A percentile compares a stretch with the other conserved stretches of the same genome.
These are phyloP conservation scores for Alosa alosa DNA, from an alignment of 2,113 vertebrate species.

Conservation along the genomic window DNA sequence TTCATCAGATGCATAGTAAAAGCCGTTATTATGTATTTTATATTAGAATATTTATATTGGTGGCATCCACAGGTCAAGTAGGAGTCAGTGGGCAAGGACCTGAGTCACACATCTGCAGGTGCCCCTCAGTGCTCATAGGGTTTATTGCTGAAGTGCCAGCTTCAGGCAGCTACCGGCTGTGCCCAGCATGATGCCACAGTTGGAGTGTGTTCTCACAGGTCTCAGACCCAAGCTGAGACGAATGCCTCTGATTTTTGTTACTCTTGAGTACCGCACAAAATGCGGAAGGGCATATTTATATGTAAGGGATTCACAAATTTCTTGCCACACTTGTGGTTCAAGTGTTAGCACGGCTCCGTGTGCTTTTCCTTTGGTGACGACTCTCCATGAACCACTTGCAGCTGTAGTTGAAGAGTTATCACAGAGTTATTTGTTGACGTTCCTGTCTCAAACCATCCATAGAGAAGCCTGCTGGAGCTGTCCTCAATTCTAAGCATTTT, in stretches of 20 bases:
- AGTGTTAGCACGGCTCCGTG: background rate
- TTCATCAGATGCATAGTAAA: too few relatives aligned
- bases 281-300: too few relatives aligned
- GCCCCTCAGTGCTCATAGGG: background rate
- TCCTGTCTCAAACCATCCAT: background rate
- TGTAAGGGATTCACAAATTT: background rate
- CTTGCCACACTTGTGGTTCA: background rate
- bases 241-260: background rate
- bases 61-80: background rate
- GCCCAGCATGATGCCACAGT: slow-evolving; percentile 1
- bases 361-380: background rate
- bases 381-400: background rate
- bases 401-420: background rate
- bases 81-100: background rate
- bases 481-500: background rate
- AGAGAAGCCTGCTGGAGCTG: background rate
- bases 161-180: background rate
- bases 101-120: background rate
- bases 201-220: background rate
- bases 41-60: too few relatives aligned
- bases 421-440: background rate
- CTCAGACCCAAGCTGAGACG: background rate
- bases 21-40: too few relatives aligned
- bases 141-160: background rate
- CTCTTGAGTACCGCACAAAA: background rate